These are phyloP conservation scores for Anastrepha obliqua DNA, from an alignment of 1,140 invertebrate genomes.

Conservation along the genomic window DNA sequence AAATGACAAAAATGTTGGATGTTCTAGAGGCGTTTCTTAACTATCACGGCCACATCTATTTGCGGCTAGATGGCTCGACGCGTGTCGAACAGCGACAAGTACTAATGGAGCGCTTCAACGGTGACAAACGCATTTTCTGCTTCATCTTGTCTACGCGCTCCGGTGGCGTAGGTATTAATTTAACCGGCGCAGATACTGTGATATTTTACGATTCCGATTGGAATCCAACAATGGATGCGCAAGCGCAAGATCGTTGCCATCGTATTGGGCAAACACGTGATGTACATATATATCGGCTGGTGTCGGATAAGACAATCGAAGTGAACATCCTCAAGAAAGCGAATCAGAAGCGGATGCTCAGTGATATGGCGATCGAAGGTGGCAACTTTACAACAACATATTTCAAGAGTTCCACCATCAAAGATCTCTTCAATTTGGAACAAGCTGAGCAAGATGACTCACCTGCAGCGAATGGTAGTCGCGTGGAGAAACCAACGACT, in stretches of 20 bases:
- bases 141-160: slow-evolving; percentile 99
- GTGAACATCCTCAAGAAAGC: slow-evolving; percentile 99
- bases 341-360: slow-evolving; percentile 96
- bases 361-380: slow-evolving; percentile 98
- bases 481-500: background rate
- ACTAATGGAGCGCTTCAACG: slow-evolving; percentile 98
- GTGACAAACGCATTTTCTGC: slow-evolving; percentile 94
- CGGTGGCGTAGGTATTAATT: slow-evolving; percentile 98
- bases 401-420: slow-evolving; percentile 95
- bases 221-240: slow-evolving; percentile 99
- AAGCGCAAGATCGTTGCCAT: slow-evolving; percentile 98
- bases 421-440: slow-evolving; percentile 92
- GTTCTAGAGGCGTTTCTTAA: slow-evolving; percentile 98
- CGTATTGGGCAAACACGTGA: slow-evolving; percentile 99
- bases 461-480: slow-evolving; percentile 60
- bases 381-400: slow-evolving; percentile 99
- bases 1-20: slow-evolving; percentile 99
- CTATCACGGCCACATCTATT: slow-evolving; percentile 97
- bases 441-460: slow-evolving; percentile 78
- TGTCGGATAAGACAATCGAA: slow-evolving; percentile 98
- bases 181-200: slow-evolving; percentile 99
- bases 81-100: slow-evolving; percentile 95
- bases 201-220: slow-evolving; percentile 99
- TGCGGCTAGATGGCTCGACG: slow-evolving; percentile 98
- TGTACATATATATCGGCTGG: slow-evolving; percentile 98